A percentile compares a stretch with the other conserved stretches of the same genome.
Conservation (phyloP, 2,797 vertebrate genomes). For the Melanogrammus aeglefinus region DNA sequence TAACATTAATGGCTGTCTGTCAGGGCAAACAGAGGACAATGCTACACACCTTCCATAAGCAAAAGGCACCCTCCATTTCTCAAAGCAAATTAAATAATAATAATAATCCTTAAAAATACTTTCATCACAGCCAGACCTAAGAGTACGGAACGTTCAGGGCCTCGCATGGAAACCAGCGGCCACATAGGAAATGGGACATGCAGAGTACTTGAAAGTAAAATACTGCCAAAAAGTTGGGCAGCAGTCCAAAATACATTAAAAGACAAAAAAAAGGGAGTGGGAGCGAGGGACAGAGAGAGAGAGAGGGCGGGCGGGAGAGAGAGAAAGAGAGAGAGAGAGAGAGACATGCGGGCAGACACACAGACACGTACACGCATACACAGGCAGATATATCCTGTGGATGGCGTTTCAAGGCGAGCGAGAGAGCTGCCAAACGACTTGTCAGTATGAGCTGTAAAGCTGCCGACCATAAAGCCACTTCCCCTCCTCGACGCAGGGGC, state of each 20-base stretch:
- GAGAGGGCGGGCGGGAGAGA: no score
- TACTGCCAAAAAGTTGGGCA: slow-evolving; percentile 36
- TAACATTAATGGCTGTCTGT: no score
- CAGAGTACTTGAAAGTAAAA: slow-evolving; percentile 41
- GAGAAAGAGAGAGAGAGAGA: no score
- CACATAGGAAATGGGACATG: slow-evolving; percentile 26
- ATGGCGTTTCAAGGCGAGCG: slow-evolving; percentile 70
- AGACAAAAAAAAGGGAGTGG: slow-evolving; percentile 4
- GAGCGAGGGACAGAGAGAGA: no score
- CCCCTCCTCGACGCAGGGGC: slow-evolving; percentile 27
- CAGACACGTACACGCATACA: slow-evolving; percentile 33
- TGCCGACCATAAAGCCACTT: slow-evolving; percentile 66
- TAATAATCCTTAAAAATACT: slow-evolving; percentile 17
- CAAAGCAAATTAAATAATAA: not conserved
- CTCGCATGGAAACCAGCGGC: slow-evolving; percentile 17
- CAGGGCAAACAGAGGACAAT: no score
- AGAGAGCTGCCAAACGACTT: slow-evolving; percentile 61
- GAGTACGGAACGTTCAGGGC: slow-evolving; percentile 12
- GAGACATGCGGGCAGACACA: slow-evolving; percentile 19
- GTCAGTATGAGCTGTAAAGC: slow-evolving; percentile 69
- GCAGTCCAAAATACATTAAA: slow-evolving; percentile 49
- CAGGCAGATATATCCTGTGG: slow-evolving; percentile 64
- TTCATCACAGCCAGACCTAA: slow-evolving; percentile 33
- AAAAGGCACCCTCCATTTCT: no score
- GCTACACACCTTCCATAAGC: no score